Percentiles rank a stretch among this genome's conserved stretches.
phyloP scores from a whole-genome alignment of 2,113 vertebrate species.

The Myxocyprinus asiaticus region DNA sequence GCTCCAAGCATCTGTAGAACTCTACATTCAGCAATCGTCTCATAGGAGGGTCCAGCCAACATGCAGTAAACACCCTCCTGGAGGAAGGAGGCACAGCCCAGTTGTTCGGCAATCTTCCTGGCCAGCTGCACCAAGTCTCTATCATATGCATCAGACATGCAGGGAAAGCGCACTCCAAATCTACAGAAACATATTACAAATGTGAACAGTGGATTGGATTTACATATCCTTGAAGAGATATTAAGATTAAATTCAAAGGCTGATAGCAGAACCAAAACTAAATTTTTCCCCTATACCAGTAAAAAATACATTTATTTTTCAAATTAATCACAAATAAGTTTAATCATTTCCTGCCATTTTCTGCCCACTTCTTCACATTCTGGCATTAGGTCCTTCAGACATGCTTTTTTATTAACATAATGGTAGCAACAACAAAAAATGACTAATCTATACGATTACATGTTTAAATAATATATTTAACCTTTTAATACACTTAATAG shows the following conservation, averaged over 20 bases:
- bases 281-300: too few relatives aligned
- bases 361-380: too few relatives aligned
- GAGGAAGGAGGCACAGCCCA: slow-evolving; percentile 61
- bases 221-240: too few relatives aligned
- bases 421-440: too few relatives aligned
- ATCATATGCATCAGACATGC: slow-evolving; percentile 81
- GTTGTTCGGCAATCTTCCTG: slow-evolving; percentile 61
- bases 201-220: background rate
- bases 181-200: slow-evolving; percentile 55
- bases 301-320: too few relatives aligned
- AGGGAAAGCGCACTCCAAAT: slow-evolving; percentile 77
- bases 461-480: background rate
- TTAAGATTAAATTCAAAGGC: too few relatives aligned
- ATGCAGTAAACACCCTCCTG: slow-evolving; percentile 78
- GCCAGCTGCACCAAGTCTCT: slow-evolving; percentile 60
- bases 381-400: too few relatives aligned
- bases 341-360: too few relatives aligned
- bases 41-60: slow-evolving; percentile 73
- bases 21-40: slow-evolving; percentile 76
- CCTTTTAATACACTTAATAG: background rate
- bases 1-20: slow-evolving; percentile 69
- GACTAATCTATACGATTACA: too few relatives aligned
- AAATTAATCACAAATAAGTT: too few relatives aligned
- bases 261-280: too few relatives aligned
- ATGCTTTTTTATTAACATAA: too few relatives aligned